Evolutionary conservation across 2,888 invertebrate genomes (phyloP).

Genomic region (Troides helena): DNA sequence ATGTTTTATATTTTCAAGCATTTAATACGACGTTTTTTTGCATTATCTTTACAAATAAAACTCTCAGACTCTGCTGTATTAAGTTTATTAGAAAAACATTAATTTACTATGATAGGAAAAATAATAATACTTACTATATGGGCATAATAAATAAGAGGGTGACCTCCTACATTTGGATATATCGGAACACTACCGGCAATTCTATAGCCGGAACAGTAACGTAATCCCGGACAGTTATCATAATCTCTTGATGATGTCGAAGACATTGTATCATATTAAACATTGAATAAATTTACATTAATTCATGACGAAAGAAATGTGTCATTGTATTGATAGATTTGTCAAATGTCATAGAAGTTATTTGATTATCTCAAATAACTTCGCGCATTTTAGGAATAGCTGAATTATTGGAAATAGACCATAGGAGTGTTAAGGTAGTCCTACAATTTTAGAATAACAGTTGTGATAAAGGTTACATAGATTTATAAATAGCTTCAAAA

Average conservation of each 20-base stretch:
- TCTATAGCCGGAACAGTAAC: constrained; percentile 4
- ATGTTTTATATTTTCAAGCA: no score
- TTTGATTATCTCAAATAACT: background rate
- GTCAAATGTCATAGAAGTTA: constrained; percentile 7
- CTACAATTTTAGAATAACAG: background rate
- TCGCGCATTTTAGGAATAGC: background rate
- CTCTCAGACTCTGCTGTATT: background rate
- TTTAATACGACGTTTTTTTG: background rate
- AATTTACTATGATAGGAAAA: background rate
- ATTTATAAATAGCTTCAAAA: no score
- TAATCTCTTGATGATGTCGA: constrained; percentile 51
- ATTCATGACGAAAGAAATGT: background rate
- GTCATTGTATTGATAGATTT: constrained; percentile 11
- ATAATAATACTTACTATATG: constrained; percentile 49
- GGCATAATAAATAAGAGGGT: constrained; percentile 60
- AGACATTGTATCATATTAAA: constrained; percentile 40
- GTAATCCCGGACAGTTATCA: constrained; percentile 33
- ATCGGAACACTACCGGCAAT: constrained; percentile 37
- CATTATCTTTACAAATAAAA: background rate
- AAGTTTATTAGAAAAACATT: no score
- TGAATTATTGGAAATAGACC: background rate
- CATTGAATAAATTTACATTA: constrained; percentile 9
- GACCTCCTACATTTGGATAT: constrained; percentile 42
- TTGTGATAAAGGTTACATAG: no score
- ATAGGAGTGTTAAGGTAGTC: background rate